Conservation (phyloP, 2,888 invertebrate genomes). For the Cyclophora albipunctata region DNA sequence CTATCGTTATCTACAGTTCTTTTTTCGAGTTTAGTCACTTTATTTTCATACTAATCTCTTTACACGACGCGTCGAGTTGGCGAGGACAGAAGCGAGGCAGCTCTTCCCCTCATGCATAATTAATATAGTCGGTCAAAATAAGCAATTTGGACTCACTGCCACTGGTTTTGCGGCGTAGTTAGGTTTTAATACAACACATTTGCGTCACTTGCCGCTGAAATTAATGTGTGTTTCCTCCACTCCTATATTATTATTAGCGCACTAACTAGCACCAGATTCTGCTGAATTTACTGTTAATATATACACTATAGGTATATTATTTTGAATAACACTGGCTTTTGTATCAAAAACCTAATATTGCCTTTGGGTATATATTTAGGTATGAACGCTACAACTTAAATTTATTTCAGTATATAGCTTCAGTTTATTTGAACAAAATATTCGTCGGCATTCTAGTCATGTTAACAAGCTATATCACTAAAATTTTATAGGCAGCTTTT, state of each 20-base stretch:
- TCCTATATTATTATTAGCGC: background rate
- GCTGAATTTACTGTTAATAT: no score
- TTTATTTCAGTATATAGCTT: no score
- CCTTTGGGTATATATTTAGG: no score
- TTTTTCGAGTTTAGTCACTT: conserved; percentile 23
- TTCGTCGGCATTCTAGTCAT: no score
- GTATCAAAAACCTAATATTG: no score
- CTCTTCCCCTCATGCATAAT: conserved; percentile 58
- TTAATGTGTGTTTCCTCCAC: conserved; percentile 9
- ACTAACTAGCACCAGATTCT: background rate
- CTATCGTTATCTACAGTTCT: background rate
- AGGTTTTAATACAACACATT: conserved; percentile 54
- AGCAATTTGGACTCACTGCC: conserved; percentile 64
- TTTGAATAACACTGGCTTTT: no score
- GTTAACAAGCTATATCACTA: no score
- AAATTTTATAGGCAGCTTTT: no score
- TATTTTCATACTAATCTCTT: conserved; percentile 42
- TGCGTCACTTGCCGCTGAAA: conserved; percentile 28
- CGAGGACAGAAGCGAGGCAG: conserved; percentile 32
- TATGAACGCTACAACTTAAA: no score
- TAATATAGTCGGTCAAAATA: conserved; percentile 61
- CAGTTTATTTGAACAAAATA: no score
- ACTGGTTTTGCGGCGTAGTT: conserved; percentile 58
- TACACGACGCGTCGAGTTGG: conserved; percentile 35
- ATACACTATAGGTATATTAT: no score